Evolutionary conservation across 2,113 vertebrate species (phyloP).

Genomic region (Zapus hudsonius): DNA sequence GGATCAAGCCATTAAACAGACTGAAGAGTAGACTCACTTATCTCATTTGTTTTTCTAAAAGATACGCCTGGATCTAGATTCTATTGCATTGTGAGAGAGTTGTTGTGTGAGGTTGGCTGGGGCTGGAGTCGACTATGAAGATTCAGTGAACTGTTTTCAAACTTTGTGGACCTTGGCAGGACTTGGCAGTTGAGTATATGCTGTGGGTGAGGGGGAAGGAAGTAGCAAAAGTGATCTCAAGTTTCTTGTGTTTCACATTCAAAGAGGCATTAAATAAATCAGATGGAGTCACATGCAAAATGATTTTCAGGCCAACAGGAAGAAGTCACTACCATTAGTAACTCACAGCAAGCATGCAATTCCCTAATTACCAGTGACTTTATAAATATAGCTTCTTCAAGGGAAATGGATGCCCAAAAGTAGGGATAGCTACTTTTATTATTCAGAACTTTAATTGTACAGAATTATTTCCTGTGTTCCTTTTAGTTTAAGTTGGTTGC

Average conservation of each 20-base stretch:
- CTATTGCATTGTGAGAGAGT: neutral
- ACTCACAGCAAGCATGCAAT: neutral
- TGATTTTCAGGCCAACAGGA: neutral
- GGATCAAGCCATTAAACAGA: neutral
- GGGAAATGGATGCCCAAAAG: neutral
- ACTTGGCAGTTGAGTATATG: neutral
- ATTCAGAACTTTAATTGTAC: neutral
- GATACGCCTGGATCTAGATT: neutral
- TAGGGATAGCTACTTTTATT: neutral
- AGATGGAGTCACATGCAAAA: neutral
- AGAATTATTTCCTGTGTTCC: slow-evolving; percentile 12
- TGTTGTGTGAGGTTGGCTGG: neutral
- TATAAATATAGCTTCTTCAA: neutral
- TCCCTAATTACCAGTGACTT: neutral
- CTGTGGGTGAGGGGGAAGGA: neutral
- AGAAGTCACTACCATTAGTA: neutral
- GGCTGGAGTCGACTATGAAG: neutral
- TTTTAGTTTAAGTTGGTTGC: neutral
- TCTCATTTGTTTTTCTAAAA: neutral
- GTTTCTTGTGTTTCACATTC: neutral
- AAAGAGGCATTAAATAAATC: neutral
- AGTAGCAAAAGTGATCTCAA: neutral
- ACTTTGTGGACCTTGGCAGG: neutral
- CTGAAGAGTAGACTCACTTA: neutral
- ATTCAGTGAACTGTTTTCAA: neutral